These are phyloP conservation scores for Cataglyphis albicans DNA, from an alignment of 2,888 invertebrate genomes.

Conservation along the genomic window DNA sequence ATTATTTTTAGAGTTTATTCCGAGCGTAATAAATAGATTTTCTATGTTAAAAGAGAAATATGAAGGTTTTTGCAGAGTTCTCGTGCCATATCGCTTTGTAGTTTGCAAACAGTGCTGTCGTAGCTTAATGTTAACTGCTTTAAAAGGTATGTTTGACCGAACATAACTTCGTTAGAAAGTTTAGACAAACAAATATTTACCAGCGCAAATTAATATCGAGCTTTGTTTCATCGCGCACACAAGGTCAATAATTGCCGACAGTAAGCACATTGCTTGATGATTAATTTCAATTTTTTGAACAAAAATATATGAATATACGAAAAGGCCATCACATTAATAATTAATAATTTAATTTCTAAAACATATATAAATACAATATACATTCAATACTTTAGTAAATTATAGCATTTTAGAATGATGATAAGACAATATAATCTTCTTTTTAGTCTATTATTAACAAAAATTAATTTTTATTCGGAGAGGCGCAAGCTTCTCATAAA, in stretches of 20 bases:
- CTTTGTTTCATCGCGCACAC: constrained; percentile 35
- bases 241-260: background rate
- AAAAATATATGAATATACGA: background rate
- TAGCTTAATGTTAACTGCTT: constrained; percentile 17
- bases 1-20: background rate
- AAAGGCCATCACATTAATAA: constrained; percentile 1
- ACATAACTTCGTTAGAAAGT: constrained; percentile 50
- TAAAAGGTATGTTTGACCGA: constrained; percentile 43
- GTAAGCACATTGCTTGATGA: background rate
- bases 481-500: background rate
- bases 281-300: constrained; percentile 37
- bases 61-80: constrained; percentile 29
- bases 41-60: background rate
- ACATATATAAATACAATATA: background rate
- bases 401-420: background rate
- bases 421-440: background rate
- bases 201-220: constrained; percentile 47
- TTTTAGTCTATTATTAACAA: background rate
- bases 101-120: constrained; percentile 26
- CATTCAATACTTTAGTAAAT: background rate
- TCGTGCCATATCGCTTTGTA: constrained; percentile 36
- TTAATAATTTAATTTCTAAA: background rate
- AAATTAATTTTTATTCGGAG: background rate
- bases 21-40: background rate
- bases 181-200: constrained; percentile 49